A percentile compares a stretch with the other conserved stretches of the same genome.
Conservation (phyloP, 2,797 vertebrate species). For the Psittacula echo region DNA sequence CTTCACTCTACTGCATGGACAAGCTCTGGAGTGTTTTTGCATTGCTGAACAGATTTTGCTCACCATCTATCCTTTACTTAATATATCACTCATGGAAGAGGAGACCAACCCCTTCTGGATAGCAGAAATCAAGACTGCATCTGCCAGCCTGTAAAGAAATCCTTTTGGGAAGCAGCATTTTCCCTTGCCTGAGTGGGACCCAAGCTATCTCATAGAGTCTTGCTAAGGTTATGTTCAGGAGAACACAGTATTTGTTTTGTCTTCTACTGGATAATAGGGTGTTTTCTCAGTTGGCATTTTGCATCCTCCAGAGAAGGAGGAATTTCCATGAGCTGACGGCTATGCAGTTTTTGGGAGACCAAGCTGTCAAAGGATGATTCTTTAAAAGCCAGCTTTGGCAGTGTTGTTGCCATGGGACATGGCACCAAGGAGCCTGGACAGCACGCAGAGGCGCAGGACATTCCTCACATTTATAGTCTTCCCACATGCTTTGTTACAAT, state of each 20-base stretch:
- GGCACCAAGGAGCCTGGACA: slow-evolving; percentile 24
- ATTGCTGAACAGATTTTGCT: neutral
- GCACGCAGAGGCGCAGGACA: slow-evolving; percentile 2
- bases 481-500: neutral
- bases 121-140: neutral
- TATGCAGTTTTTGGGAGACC: neutral
- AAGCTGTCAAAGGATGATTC: slow-evolving; percentile 48
- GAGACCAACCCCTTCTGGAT: neutral
- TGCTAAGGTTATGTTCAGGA: neutral
- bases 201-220: neutral
- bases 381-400: slow-evolving; percentile 59
- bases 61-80: neutral
- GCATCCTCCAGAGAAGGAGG: slow-evolving; percentile 33
- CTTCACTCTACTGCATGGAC: neutral
- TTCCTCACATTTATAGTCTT: slow-evolving; percentile 44
- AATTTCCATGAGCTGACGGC: slow-evolving; percentile 59
- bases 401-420: slow-evolving; percentile 39
- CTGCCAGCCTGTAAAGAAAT: neutral
- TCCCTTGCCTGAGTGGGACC: slow-evolving; percentile 12
- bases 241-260: slow-evolving; percentile 39
- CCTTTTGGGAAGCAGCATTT: neutral
- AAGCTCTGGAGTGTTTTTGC: neutral
- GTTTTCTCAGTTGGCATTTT: slow-evolving; percentile 35
- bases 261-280: neutral
- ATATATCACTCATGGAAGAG: neutral